Percentiles rank a stretch among this genome's conserved stretches.
These are phyloP conservation scores for Scomber scombrus DNA, from an alignment of 2,113 vertebrate species.

Conservation along the genomic window DNA sequence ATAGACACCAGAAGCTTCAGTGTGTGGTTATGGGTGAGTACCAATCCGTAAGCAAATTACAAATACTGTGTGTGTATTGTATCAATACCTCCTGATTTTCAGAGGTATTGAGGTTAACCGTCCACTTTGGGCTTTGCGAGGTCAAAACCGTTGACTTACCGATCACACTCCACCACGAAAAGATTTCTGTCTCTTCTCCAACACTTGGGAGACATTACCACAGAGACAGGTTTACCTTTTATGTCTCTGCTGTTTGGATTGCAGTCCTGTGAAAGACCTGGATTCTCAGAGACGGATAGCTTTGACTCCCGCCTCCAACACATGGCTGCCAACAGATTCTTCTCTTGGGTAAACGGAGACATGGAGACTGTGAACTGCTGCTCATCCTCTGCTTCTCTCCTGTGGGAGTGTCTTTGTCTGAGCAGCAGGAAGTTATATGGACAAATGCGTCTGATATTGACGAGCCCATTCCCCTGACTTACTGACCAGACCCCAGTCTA, in stretches of 20 bases:
- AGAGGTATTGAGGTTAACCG: too few species aligned
- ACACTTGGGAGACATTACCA: not conserved
- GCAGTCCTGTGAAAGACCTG: not conserved
- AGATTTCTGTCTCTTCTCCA: conserved; percentile 27
- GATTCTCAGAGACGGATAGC: not conserved
- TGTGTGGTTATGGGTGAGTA: not conserved
- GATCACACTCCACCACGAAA: conserved; percentile 5
- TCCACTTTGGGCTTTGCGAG: not conserved
- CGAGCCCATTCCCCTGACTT: not conserved
- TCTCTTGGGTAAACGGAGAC: conserved; percentile 41
- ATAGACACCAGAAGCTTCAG: not conserved
- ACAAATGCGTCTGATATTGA: conserved; percentile 59
- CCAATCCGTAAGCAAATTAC: too few species aligned
- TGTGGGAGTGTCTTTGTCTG: conserved; percentile 22
- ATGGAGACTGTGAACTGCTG: conserved; percentile 10
- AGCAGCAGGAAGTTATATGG: conserved; percentile 58
- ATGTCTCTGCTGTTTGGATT: conserved; percentile 29
- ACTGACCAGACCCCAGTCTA: conserved; percentile 18
- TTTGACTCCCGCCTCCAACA: conserved; percentile 35
- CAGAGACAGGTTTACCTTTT: conserved; percentile 12
- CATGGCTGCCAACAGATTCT: conserved; percentile 43
- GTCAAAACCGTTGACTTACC: not conserved
- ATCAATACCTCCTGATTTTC: too few species aligned
- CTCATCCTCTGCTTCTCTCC: conserved; percentile 11
- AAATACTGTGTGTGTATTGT: too few species aligned